phyloP scores from a whole-genome alignment of 2,888 invertebrate species.

The Scaeva pyrastri region DNA sequence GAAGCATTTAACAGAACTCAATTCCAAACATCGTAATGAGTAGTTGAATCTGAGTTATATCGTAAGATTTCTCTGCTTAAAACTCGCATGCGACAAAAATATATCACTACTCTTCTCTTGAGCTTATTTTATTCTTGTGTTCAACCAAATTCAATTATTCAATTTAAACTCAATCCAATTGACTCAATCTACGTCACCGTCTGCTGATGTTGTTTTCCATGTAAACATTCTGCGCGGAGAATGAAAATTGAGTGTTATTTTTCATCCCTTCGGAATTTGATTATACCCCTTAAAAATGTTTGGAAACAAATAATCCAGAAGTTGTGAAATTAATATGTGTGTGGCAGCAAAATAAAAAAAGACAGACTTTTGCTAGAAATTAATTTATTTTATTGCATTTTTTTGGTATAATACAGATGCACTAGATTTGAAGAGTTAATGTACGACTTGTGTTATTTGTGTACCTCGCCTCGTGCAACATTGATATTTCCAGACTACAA shows the following conservation, averaged over 20 bases:
- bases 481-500: background rate
- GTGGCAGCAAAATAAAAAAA: background rate
- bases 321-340: background rate
- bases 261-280: background rate
- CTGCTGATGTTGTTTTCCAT: background rate
- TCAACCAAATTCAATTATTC: background rate
- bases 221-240: constrained; percentile 4
- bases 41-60: background rate
- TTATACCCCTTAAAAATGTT: background rate
- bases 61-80: background rate
- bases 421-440: too few relatives aligned
- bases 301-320: background rate
- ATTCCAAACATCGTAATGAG: constrained; percentile 14
- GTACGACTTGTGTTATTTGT: too few relatives aligned
- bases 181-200: background rate
- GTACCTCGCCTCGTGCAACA: background rate
- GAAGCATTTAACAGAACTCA: background rate
- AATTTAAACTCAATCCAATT: background rate
- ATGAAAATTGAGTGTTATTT: background rate
- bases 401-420: too few relatives aligned
- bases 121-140: background rate
- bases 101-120: background rate
- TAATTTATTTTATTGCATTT: too few relatives aligned
- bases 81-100: constrained; percentile 3
- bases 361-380: background rate